These are phyloP conservation scores for Neoascia interrupta DNA, from an alignment of 2,888 invertebrate species.

Conservation along the genomic window DNA sequence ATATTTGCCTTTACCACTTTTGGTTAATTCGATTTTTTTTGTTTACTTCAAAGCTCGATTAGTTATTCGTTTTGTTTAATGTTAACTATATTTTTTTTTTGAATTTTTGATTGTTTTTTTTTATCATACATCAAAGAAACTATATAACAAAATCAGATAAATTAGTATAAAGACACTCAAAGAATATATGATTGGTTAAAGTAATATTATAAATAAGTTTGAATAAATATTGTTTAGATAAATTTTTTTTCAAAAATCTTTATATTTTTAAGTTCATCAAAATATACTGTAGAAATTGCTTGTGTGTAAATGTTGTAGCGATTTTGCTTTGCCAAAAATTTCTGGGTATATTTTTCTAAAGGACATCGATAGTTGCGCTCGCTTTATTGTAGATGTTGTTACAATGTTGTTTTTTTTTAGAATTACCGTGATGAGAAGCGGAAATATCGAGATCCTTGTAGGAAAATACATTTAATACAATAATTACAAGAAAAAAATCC, in stretches of 20 bases:
- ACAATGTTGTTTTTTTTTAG: conserved; percentile 57
- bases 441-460: conserved; percentile 64
- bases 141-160: conserved; percentile 46
- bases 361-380: conserved; percentile 63
- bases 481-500: too few relatives aligned
- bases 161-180: conserved; percentile 63
- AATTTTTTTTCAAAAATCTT: conserved; percentile 32
- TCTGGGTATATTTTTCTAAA: conserved; percentile 42
- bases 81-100: conserved; percentile 27
- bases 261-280: conserved; percentile 43
- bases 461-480: conserved; percentile 40
- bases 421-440: conserved; percentile 67
- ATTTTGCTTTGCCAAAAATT: conserved; percentile 21
- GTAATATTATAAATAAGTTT: too few relatives aligned
- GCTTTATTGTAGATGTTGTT: conserved; percentile 64
- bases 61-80: conserved; percentile 45
- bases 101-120: conserved; percentile 22
- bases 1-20: conserved; percentile 41
- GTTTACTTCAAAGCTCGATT: conserved; percentile 50
- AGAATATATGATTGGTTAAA: conserved; percentile 56
- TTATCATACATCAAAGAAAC: conserved; percentile 61
- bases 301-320: conserved; percentile 42
- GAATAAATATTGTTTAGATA: conserved; percentile 44
- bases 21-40: conserved; percentile 57
- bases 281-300: conserved; percentile 62